A percentile compares a stretch with the other conserved stretches of the same genome.
Evolutionary conservation across 2,888 invertebrate genomes (phyloP).

Genomic region (Cheilosia vulpina): DNA sequence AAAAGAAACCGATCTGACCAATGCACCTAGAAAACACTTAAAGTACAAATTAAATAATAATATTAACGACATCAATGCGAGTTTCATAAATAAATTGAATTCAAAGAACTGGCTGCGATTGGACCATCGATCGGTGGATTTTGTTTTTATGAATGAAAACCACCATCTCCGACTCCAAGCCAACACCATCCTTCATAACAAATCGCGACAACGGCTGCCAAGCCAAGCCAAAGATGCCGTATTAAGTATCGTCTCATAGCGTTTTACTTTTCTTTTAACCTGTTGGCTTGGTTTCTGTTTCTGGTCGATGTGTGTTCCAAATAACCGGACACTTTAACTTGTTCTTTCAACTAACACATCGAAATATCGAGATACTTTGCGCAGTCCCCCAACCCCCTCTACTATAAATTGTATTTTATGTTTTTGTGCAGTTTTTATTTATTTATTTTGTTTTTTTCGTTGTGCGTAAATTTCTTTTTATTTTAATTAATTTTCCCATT

Average conservation of each 20-base stretch:
- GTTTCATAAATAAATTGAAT: neutral
- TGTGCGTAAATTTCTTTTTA: slow-evolving; percentile 72
- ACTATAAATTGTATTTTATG: neutral
- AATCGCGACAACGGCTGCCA: neutral
- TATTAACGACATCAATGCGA: slow-evolving; percentile 2
- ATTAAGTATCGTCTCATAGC: slow-evolving; percentile 43
- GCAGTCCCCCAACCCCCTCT: neutral
- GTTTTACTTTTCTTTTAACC: slow-evolving; percentile 70
- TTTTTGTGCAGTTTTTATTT: slow-evolving; percentile 41
- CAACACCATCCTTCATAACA: slow-evolving; percentile 32
- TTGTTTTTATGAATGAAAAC: slow-evolving; percentile 72
- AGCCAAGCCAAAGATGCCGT: slow-evolving; percentile 1
- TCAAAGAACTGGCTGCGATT: slow-evolving; percentile 16
- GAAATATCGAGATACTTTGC: slow-evolving; percentile 16
- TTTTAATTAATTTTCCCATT: slow-evolving; percentile 72
- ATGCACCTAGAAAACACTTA: neutral
- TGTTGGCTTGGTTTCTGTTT: slow-evolving; percentile 59
- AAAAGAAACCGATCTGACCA: slow-evolving; percentile 12
- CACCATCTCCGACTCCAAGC: slow-evolving; percentile 11
- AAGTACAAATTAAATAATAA: neutral
- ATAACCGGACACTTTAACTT: slow-evolving; percentile 61
- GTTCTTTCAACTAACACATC: slow-evolving; percentile 48
- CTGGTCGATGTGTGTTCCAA: slow-evolving; percentile 46
- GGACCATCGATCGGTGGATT: slow-evolving; percentile 38
- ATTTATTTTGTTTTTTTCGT: slow-evolving; percentile 37